phyloP scores from a whole-genome alignment of 2,888 invertebrate species.

The Tholera decimalis region DNA sequence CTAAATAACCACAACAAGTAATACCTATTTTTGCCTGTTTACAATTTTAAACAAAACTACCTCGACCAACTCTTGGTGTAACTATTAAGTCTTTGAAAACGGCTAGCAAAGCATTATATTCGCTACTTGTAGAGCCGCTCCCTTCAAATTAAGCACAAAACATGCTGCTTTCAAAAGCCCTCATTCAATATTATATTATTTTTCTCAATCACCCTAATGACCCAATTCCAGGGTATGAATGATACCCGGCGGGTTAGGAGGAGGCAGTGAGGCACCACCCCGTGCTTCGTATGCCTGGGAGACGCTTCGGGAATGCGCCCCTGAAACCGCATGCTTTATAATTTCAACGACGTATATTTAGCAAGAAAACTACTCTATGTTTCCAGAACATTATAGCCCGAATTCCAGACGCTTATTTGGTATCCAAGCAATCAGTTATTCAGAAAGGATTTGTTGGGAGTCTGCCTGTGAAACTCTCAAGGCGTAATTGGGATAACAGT shows the following conservation, averaged over 20 bases:
- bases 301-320: slow-evolving; percentile 55
- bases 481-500: slow-evolving; percentile 29
- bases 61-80: not conserved
- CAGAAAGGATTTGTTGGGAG: slow-evolving; percentile 32
- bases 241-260: slow-evolving; percentile 66
- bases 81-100: not conserved
- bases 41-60: not conserved
- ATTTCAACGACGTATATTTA: slow-evolving; percentile 37
- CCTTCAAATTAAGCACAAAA: not conserved
- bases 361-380: slow-evolving; percentile 8
- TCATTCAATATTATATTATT: slow-evolving; percentile 58
- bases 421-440: slow-evolving; percentile 39
- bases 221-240: slow-evolving; percentile 73
- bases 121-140: not conserved
- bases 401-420: slow-evolving; percentile 38
- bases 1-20: not conserved
- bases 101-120: not conserved
- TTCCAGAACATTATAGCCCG: slow-evolving; percentile 1
- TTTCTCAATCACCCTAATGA: slow-evolving; percentile 69
- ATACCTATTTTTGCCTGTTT: too few species aligned
- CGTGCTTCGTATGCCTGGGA: slow-evolving; percentile 47
- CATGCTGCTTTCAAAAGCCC: slow-evolving; percentile 2
- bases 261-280: slow-evolving; percentile 46
- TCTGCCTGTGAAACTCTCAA: slow-evolving; percentile 21
- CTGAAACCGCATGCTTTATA: slow-evolving; percentile 58